A percentile compares a stretch with the other conserved stretches of the same genome.
These are phyloP conservation scores for Tenodera sinensis DNA, from an alignment of 2,888 invertebrate genomes.

Conservation along the genomic window DNA sequence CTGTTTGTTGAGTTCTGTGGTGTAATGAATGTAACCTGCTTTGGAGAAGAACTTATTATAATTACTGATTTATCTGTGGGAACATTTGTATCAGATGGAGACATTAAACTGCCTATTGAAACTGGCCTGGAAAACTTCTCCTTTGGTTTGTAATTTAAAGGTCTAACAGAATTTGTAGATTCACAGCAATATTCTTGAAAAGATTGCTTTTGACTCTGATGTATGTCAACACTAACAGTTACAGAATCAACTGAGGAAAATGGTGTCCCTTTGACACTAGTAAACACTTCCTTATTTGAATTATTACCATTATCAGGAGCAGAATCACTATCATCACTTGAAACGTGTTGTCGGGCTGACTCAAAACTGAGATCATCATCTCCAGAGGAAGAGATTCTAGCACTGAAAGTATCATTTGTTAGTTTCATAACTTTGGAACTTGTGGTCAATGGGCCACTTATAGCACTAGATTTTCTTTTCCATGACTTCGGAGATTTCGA, in stretches of 20 bases:
- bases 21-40: conserved; percentile 20
- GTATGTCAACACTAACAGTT: conserved; percentile 26
- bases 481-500: conserved; percentile 7
- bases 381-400: conserved; percentile 11
- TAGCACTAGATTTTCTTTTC: conserved; percentile 2
- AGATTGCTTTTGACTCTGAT: background rate
- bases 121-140: background rate
- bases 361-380: conserved; percentile 31
- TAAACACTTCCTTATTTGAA: conserved; percentile 25
- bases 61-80: background rate
- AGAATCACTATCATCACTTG: conserved; percentile 19
- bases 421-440: background rate
- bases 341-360: conserved; percentile 26
- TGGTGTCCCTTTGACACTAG: conserved; percentile 28
- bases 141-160: background rate
- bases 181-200: background rate
- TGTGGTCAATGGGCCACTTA: conserved; percentile 36
- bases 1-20: conserved; percentile 19
- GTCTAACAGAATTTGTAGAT: background rate
- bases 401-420: background rate
- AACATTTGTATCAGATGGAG: background rate
- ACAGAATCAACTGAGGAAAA: conserved; percentile 29
- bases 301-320: conserved; percentile 17
- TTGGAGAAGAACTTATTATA: conserved; percentile 22
- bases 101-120: background rate